Percentiles rank a stretch among this genome's conserved stretches.
These are phyloP conservation scores for Boleophthalmus pectinirostris DNA, from an alignment of 2,113 vertebrate species.

Conservation along the genomic window DNA sequence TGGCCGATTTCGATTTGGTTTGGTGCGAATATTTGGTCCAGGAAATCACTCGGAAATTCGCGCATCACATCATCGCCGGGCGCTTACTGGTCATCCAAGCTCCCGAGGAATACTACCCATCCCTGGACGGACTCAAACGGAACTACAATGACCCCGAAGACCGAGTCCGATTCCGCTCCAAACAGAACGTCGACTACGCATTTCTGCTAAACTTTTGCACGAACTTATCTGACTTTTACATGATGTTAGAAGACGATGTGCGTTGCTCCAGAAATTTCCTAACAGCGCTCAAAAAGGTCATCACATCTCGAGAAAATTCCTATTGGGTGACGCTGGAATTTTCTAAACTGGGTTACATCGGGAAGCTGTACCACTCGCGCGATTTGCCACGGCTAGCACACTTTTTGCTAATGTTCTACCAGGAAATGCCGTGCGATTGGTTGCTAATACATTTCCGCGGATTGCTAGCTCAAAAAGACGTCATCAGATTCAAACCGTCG, in stretches of 20 bases:
- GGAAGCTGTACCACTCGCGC: slow-evolving; percentile 89
- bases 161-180: slow-evolving; percentile 94
- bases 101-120: slow-evolving; percentile 93
- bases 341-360: slow-evolving; percentile 98
- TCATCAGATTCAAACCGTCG: slow-evolving; percentile 94
- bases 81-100: slow-evolving; percentile 93
- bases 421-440: slow-evolving; percentile 99
- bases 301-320: slow-evolving; percentile 91
- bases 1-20: slow-evolving; percentile 90
- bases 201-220: slow-evolving; percentile 94
- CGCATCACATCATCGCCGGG: slow-evolving; percentile 95
- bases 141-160: slow-evolving; percentile 98
- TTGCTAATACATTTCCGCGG: slow-evolving; percentile 93
- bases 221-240: slow-evolving; percentile 96
- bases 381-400: slow-evolving; percentile 91
- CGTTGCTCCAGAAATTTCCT: slow-evolving; percentile 95
- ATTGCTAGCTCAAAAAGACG: slow-evolving; percentile 92
- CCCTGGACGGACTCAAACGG: slow-evolving; percentile 92
- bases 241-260: slow-evolving; percentile 98
- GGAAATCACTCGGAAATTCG: slow-evolving; percentile 94
- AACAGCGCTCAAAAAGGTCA: slow-evolving; percentile 95
- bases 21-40: slow-evolving; percentile 93
- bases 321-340: slow-evolving; percentile 99
- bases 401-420: slow-evolving; percentile 99
- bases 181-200: slow-evolving; percentile 94